These are phyloP conservation scores for Synaphobranchus kaupii DNA, from an alignment of 2,797 vertebrate genomes.

Conservation along the genomic window DNA sequence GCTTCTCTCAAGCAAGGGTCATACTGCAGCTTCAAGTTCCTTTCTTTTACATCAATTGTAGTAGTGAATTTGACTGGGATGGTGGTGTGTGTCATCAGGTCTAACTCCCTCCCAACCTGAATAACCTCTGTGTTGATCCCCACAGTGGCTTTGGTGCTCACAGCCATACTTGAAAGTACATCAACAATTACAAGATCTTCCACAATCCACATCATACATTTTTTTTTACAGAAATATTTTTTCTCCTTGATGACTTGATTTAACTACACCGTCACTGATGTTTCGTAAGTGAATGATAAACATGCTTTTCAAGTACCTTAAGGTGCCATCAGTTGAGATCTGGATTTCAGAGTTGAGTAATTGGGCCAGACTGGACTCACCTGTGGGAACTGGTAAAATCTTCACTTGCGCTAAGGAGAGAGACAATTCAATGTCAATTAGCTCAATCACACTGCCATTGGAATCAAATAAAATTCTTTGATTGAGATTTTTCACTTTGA, in stretches of 20 bases:
- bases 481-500: neutral
- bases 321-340: constrained; percentile 17
- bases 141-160: constrained; percentile 46
- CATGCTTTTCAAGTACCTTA: constrained; percentile 35
- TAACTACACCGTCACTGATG: neutral
- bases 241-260: neutral
- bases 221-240: neutral
- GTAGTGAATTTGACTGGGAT: constrained; percentile 53
- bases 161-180: constrained; percentile 43
- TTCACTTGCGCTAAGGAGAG: constrained; percentile 32
- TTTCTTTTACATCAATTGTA: constrained; percentile 55
- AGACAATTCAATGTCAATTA: neutral
- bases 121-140: constrained; percentile 63
- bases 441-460: neutral
- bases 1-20: constrained; percentile 51
- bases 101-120: constrained; percentile 58
- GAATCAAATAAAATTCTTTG: neutral
- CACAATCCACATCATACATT: neutral
- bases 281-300: neutral
- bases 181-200: neutral
- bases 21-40: constrained; percentile 60
- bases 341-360: constrained; percentile 39
- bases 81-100: constrained; percentile 41
- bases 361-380: constrained; percentile 31
- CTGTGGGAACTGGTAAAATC: constrained; percentile 32